These are phyloP conservation scores for Sebastes matsubarae DNA, from an alignment of 2,797 vertebrate genomes.

Conservation along the genomic window DNA sequence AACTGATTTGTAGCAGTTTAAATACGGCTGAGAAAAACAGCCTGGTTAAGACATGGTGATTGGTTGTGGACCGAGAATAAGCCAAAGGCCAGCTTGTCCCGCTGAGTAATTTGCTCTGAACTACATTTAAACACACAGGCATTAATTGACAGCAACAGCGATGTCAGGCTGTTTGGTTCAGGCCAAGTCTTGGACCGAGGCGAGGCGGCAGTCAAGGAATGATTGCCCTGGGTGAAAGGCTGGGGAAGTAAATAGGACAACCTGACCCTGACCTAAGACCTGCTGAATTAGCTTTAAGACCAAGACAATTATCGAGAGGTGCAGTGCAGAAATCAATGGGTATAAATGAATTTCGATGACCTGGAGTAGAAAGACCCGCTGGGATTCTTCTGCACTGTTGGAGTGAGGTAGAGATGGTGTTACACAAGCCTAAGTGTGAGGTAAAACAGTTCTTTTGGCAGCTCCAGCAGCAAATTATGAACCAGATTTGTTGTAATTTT, in stretches of 20 bases:
- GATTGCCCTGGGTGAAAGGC: slow-evolving; percentile 13
- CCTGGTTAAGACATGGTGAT: not conserved
- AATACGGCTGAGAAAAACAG: not conserved
- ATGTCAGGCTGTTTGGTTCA: not conserved
- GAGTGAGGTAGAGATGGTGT: not conserved
- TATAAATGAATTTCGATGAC: slow-evolving; percentile 36
- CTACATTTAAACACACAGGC: not conserved
- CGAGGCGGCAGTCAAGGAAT: slow-evolving; percentile 9
- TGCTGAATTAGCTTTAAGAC: slow-evolving; percentile 44
- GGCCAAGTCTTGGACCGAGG: too few species aligned
- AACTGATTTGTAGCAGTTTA: not conserved
- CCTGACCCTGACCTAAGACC: slow-evolving; percentile 43
- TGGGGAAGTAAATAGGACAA: slow-evolving; percentile 26
- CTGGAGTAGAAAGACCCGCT: slow-evolving; percentile 13
- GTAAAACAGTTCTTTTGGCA: not conserved
- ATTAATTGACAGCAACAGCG: slow-evolving; percentile 7
- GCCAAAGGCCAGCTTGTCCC: not conserved
- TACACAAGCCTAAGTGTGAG: not conserved
- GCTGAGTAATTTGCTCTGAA: not conserved
- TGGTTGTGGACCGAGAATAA: not conserved
- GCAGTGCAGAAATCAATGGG: slow-evolving; percentile 42
- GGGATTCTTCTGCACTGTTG: not conserved
- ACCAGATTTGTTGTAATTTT: not conserved
- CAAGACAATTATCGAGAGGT: slow-evolving; percentile 31
- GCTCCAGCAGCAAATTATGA: not conserved